Base-by-base conservation (phyloP, 2,888 invertebrate genomes). In the Philopedon plagiatum region DNA sequence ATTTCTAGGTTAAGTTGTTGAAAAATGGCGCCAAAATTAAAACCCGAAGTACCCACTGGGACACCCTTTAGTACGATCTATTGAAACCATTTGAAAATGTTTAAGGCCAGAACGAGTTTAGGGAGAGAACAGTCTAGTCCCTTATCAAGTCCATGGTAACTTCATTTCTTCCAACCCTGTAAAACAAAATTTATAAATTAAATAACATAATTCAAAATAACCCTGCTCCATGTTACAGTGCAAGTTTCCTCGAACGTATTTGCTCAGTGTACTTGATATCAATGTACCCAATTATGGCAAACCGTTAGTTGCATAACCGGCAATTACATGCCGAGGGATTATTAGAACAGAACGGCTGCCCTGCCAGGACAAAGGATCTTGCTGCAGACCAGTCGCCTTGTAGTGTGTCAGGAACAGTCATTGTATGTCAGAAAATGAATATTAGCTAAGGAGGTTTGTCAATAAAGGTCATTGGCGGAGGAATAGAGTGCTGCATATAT, bases 381-480 rank as follows among this genome's bases (percentile, higher is more conserved):
- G 44, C 61, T 46, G 46, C 44, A 44, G 61, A 61, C 61, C 61
- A 26, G 29, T 61, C 44, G 41, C 61, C 44, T 26, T 61, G 46
- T 61, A 18, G 18, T 29, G 29, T 79, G 83, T 82, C 83, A 82
- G 68, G 74, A 77, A 75, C 83, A 83, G 78, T 79, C 78, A 78
- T 79, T 78, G 77, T 79, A 78, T 79, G 79, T 79, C 78, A 76
- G 71, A 76, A 71, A 67, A 67, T 73, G 66, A 81, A 79, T 80
- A 80, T 80, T 80, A 79, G 79, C 61, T 61, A 18, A 32, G 29
- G 5, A 9, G 21, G 44, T 61, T 41, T 26, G 61, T 44, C 51
- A 51, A 26, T 13, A 29, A 18, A 2, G 11, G 18, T 15, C 61
- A 61, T 13, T 29, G 61, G 29, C 46, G 61, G 37, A 58, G 39